phyloP scores from a whole-genome alignment of 2,113 vertebrate species.

The Paramormyrops kingsleyae region DNA sequence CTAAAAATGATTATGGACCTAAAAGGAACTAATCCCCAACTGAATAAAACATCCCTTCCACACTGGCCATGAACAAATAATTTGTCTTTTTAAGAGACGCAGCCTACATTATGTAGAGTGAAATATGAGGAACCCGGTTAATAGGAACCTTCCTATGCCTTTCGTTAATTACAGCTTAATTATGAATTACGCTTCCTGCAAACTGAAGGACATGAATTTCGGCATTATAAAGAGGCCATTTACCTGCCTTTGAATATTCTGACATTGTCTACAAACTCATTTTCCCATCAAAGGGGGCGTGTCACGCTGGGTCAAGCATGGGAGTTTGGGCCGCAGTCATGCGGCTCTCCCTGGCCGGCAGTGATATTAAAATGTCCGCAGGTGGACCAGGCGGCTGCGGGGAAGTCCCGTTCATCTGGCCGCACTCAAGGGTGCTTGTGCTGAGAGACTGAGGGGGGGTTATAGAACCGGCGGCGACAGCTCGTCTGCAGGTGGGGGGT shows the following conservation, averaged over 20 bases:
- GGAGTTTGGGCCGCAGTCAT: not conserved
- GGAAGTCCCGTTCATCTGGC: conserved; percentile 1
- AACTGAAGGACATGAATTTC: too few species aligned
- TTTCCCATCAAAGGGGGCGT: not conserved
- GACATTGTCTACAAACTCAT: not conserved
- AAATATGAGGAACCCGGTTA: not conserved
- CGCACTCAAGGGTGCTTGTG: not conserved
- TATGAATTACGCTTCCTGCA: not conserved
- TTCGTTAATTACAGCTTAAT: not conserved
- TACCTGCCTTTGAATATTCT: not conserved
- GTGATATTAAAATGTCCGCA: not conserved
- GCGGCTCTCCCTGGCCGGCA: not conserved
- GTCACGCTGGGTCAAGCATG: not conserved
- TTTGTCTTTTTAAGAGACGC: not conserved
- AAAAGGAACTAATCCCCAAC: not conserved
- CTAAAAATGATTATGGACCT: not conserved
- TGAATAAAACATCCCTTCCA: not conserved
- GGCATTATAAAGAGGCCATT: not conserved
- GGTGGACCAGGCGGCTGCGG: not conserved
- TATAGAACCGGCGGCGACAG: not conserved
- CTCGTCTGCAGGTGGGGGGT: not conserved
- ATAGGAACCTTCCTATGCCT: not conserved
- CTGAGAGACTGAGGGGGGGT: not conserved
- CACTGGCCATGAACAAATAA: not conserved
- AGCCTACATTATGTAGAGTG: not conserved